phyloP scores from a whole-genome alignment of 1,140 invertebrate genomes.

The Bombus polaris region DNA sequence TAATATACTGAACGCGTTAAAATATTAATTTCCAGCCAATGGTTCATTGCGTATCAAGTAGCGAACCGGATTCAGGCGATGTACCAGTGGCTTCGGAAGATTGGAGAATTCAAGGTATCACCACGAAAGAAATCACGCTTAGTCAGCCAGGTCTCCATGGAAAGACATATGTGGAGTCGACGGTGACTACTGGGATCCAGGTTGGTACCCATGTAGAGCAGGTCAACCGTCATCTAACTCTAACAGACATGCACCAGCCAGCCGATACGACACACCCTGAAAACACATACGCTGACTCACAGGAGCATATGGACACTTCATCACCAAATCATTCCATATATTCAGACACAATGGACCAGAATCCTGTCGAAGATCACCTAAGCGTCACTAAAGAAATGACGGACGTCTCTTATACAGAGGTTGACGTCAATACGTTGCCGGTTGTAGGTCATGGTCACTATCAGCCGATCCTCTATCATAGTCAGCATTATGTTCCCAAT shows the following conservation, averaged over 20 bases:
- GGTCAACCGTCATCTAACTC: slow-evolving; percentile 79
- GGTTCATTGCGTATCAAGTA: slow-evolving; percentile 93
- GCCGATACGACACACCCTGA: slow-evolving; percentile 82
- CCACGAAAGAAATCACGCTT: slow-evolving; percentile 76
- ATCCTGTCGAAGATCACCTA: slow-evolving; percentile 63
- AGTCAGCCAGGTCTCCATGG: slow-evolving; percentile 73
- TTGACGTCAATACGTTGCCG: slow-evolving; percentile 64
- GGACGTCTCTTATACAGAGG: slow-evolving; percentile 63
- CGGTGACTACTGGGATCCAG: slow-evolving; percentile 82
- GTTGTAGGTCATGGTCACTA: slow-evolving; percentile 71
- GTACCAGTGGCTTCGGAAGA: slow-evolving; percentile 76
- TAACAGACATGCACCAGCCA: slow-evolving; percentile 80
- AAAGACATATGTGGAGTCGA: slow-evolving; percentile 83
- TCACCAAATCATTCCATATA: slow-evolving; percentile 80
- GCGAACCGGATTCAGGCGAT: slow-evolving; percentile 89
- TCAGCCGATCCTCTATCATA: slow-evolving; percentile 75
- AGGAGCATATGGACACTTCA: slow-evolving; percentile 79
- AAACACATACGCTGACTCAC: slow-evolving; percentile 79
- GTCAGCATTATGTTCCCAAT: slow-evolving; percentile 68
- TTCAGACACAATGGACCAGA: slow-evolving; percentile 75
- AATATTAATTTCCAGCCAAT: slow-evolving; percentile 84
- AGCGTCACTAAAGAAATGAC: slow-evolving; percentile 70
- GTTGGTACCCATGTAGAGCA: slow-evolving; percentile 81
- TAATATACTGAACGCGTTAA: no score
- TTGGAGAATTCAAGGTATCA: slow-evolving; percentile 78